Evolutionary conservation across 2,888 invertebrate genomes (phyloP).

Genomic region (Teinopalpus imperialis): DNA sequence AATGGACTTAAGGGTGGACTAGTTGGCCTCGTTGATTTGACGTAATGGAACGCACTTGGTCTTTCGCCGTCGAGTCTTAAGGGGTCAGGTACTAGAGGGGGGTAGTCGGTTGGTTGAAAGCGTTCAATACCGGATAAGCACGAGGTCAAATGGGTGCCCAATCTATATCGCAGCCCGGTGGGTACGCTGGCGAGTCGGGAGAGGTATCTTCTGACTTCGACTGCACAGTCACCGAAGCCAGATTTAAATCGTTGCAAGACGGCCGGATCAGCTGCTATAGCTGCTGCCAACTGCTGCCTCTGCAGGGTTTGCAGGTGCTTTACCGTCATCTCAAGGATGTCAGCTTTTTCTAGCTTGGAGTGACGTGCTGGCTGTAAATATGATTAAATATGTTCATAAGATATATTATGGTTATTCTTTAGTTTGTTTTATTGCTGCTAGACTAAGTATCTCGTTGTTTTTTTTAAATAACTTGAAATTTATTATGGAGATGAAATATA

Average conservation of each 20-base stretch:
- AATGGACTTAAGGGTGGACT: constrained; percentile 88
- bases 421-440: too few species aligned
- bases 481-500: too few species aligned
- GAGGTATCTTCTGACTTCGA: constrained; percentile 89
- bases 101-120: constrained; percentile 52
- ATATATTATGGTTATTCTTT: too few species aligned
- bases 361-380: constrained; percentile 92
- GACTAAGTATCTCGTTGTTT: too few species aligned
- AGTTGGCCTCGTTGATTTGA: constrained; percentile 65
- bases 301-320: constrained; percentile 95
- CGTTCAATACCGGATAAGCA: constrained; percentile 83
- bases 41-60: constrained; percentile 71
- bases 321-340: constrained; percentile 97
- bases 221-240: constrained; percentile 94
- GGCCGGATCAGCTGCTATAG: constrained; percentile 91
- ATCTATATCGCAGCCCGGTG: constrained; percentile 82
- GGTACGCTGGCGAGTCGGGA: constrained; percentile 84
- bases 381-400: too few species aligned
- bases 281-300: constrained; percentile 91
- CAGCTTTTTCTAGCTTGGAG: constrained; percentile 97
- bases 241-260: constrained; percentile 92
- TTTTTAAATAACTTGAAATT: too few species aligned
- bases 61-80: constrained; percentile 66
- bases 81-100: constrained; percentile 83
- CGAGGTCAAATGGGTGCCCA: constrained; percentile 84